Evolutionary conservation across 2,113 vertebrate species (phyloP), one percentile per base, ranked within the genome.

Genomic region (Capreolus pygargus): DNA sequence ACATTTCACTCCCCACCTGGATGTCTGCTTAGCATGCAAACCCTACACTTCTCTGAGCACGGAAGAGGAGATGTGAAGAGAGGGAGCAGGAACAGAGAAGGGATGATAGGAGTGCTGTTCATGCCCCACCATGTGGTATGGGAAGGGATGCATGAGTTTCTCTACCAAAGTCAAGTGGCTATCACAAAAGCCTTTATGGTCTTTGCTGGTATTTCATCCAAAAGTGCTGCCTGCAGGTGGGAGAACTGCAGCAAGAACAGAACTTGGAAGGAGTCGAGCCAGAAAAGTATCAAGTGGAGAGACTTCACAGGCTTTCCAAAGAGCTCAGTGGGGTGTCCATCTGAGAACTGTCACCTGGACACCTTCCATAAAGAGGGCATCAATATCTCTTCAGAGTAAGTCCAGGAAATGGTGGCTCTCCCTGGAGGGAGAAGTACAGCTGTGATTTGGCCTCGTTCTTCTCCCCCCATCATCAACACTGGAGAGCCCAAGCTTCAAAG

Each of bases 51-150:
- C 3, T 30, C 14, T 74, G n/a, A 90, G 43, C 7, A 54, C 5
- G 10, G 2, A 4, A 7, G 30, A 83, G 76, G 16, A 92, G 7
- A 83, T 39, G 2, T 54, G 70, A 54, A 86, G 78, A 57, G 11
- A 45, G 5, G 9, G 11, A 81, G 11, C 13, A 76, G 28, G 28
- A 7, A 83, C 30, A 70, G 12, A 81, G 45, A 79, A 87, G 28
- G 5, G 2, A 1, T 57, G 2, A 3, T 30, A 3, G 25, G 15
- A 12, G 10, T 58, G 43, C 6, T 79, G 2, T 28, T 33, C 30
- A 27, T 27, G 89, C 9, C 4, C 7, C 52, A 1, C 36, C 58
- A 45, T 15, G 23, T 27, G 8, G 7, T 50, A 50, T 19, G 39
- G 43, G 89, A 60, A 60, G 2, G 1, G 93, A 58, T 43, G 16